Evolutionary conservation across 2,113 vertebrate species (phyloP).

Genomic region (Tupaia chinensis): DNA sequence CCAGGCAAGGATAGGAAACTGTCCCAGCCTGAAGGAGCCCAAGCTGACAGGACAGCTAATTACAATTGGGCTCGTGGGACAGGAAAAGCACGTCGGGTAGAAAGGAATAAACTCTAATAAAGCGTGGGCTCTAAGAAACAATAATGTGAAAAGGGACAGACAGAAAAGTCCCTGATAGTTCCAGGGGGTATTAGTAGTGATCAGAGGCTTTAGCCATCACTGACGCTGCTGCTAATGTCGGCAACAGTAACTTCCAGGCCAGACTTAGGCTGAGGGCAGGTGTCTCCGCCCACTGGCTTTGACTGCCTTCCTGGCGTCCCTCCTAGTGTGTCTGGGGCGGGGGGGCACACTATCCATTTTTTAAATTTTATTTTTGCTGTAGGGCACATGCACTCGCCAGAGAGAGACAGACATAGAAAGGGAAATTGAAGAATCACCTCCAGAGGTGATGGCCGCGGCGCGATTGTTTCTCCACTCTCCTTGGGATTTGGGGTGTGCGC

Average conservation of each 20-base stretch:
- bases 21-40: neutral
- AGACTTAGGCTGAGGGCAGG: neutral
- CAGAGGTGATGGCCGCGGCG: no score
- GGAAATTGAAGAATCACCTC: no score
- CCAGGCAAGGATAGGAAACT: neutral
- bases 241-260: no score
- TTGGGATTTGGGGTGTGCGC: no score
- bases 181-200: neutral
- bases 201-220: neutral
- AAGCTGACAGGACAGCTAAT: neutral
- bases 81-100: neutral
- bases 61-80: neutral
- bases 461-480: no score
- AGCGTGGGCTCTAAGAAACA: neutral
- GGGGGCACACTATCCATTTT: rapidly evolving
- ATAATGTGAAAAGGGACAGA: neutral
- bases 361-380: no score
- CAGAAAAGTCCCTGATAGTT: neutral
- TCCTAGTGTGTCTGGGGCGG: neutral
- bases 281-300: neutral
- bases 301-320: neutral
- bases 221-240: rapidly evolving
- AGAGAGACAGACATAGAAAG: no score
- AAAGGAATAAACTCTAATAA: neutral
- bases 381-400: no score